Evolutionary conservation across 1,140 invertebrate species (phyloP).

Genomic region (Aphelenchoides besseyi): DNA sequence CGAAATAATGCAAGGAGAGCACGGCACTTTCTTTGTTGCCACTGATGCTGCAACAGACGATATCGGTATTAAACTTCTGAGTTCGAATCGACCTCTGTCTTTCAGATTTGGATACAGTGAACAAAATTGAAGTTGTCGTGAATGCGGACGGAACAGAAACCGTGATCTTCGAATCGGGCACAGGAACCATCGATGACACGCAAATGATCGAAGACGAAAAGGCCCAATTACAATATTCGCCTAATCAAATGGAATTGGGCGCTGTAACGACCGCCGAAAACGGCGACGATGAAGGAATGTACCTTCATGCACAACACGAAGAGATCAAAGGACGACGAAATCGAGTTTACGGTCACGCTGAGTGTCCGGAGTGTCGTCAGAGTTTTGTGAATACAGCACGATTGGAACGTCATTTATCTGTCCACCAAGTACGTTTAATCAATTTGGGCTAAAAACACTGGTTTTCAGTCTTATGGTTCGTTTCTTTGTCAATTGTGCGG

Average conservation of each 20-base stretch:
- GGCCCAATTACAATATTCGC: neutral
- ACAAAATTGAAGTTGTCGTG: conserved; percentile 42
- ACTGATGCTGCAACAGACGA: conserved; percentile 34
- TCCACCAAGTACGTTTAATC: conserved; percentile 51
- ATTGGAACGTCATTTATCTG: conserved; percentile 55
- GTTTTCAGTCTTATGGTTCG: conserved; percentile 47
- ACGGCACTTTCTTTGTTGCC: conserved; percentile 41
- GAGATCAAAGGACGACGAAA: conserved; percentile 37
- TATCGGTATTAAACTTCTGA: conserved; percentile 20
- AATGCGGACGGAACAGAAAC: conserved; percentile 44
- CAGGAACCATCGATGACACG: conserved; percentile 13
- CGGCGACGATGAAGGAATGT: conserved; percentile 21
- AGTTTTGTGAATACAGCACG: conserved; percentile 57
- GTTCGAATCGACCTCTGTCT: conserved; percentile 11
- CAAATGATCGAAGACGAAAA: neutral
- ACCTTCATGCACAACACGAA: conserved; percentile 17
- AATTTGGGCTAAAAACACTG: neutral
- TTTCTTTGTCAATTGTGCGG: conserved; percentile 55
- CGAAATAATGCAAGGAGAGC: conserved; percentile 40
- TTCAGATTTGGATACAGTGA: conserved; percentile 46
- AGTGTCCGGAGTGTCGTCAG: conserved; percentile 54
- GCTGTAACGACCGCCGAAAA: conserved; percentile 15
- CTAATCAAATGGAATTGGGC: conserved; percentile 13
- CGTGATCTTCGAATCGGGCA: conserved; percentile 26
- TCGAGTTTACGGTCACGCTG: conserved; percentile 52